phyloP scores from a whole-genome alignment of 2,113 vertebrate species.

The Thinocorus orbignyianus region DNA sequence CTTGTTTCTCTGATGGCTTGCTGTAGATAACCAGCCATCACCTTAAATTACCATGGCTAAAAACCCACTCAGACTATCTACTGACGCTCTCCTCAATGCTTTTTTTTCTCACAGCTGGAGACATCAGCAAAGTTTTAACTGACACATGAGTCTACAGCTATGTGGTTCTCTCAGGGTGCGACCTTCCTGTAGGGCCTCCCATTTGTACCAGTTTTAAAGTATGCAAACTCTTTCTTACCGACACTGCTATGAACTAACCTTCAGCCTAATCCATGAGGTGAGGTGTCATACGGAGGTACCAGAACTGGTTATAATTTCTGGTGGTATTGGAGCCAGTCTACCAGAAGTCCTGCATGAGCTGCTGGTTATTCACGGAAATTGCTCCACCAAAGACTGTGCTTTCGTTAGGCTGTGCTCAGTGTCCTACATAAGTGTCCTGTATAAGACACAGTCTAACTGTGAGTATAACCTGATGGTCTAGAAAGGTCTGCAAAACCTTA shows the following conservation, averaged over 20 bases:
- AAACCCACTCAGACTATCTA: background rate
- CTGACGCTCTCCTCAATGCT: background rate
- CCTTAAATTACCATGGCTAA: background rate
- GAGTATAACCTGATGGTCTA: background rate
- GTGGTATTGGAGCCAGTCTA: background rate
- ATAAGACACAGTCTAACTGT: background rate
- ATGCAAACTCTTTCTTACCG: background rate
- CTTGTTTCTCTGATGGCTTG: background rate
- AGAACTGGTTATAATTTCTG: background rate
- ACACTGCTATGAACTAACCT: background rate
- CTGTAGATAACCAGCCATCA: background rate
- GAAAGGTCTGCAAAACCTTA: background rate
- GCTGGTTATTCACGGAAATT: background rate
- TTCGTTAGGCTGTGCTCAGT: background rate
- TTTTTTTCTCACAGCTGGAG: background rate
- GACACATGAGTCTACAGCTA: background rate
- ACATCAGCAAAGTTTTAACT: background rate
- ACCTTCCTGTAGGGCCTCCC: background rate
- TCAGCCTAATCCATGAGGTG: background rate
- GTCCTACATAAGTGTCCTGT: fast-evolving
- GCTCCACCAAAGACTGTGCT: background rate
- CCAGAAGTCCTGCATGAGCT: background rate
- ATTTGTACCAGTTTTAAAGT: background rate
- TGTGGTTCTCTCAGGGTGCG: fast-evolving
- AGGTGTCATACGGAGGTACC: background rate